A percentile compares a stretch with the other conserved stretches of the same genome.
Evolutionary conservation across 2,113 vertebrate species (phyloP).

Genomic region (Megaceryle torquata): DNA sequence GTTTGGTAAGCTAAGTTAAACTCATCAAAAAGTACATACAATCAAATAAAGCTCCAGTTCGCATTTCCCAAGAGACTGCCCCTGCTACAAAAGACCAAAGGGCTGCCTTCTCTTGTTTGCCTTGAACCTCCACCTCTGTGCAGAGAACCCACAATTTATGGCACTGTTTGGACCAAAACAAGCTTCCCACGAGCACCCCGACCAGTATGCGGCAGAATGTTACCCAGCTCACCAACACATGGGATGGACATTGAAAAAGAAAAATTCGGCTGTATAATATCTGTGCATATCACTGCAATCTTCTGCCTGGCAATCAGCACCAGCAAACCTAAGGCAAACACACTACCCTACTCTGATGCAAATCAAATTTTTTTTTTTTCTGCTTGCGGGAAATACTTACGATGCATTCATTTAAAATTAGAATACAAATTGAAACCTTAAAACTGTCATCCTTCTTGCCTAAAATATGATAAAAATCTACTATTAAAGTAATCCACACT

Average conservation of each 20-base stretch:
- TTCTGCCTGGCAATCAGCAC: neutral
- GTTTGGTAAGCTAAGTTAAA: neutral
- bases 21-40: neutral
- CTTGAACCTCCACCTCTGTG: neutral
- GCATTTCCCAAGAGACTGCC: neutral
- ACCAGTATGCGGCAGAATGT: accelerated
- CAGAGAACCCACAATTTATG: neutral
- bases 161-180: neutral
- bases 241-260: neutral
- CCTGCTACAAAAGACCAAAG: neutral
- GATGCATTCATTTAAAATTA: neutral
- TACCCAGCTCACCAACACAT: neutral
- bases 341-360: neutral
- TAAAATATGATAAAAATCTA: neutral
- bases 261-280: neutral
- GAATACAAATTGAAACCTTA: neutral
- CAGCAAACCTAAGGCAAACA: neutral
- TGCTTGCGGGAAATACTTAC: neutral
- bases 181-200: accelerated
- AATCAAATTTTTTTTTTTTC: neutral
- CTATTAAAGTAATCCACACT: neutral
- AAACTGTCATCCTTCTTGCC: neutral
- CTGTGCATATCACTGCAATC: neutral
- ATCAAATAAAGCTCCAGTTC: neutral
- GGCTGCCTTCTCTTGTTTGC: neutral